Base-by-base conservation (phyloP, 2,888 invertebrate genomes). In the Euproctis similis region DNA sequence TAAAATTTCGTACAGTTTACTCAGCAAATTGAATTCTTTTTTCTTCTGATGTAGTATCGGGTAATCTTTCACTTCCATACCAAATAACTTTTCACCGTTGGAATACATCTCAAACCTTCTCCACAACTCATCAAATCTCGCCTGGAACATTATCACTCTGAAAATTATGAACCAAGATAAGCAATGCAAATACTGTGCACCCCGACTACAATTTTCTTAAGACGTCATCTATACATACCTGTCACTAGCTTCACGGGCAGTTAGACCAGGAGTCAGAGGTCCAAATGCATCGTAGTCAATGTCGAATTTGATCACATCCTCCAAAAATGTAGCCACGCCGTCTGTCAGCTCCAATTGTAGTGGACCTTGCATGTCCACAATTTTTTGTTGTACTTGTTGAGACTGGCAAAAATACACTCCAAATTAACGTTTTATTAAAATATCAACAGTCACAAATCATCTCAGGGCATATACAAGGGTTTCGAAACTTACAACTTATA, bases 161-260 rank as follows among this genome's bases (percentile, higher is more conserved):
- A 8, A 17, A 21, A 24, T 28, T 8, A 14, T 14, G 14, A 14
- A 6, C 6, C 14, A 14, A 14, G 4, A 14, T 14, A n/a, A n/a
- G n/a, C n/a, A n/a, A n/a, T n/a, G 14, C 4, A 14, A 14, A 14
- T 14, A 14, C 14, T 14, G 14, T 14, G 14, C 14, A 14, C 4
- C 14, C n/a, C n/a, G n/a, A n/a, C n/a, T n/a, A n/a, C n/a, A n/a
- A 2, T 2, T 14, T n/a, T n/a, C n/a, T n/a, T n/a, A n/a, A n/a
- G n/a, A n/a, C n/a, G n/a, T n/a, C n/a, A n/a, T n/a, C n/a, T n/a
- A n/a, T n/a, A n/a, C n/a, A 29, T 66, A 89, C 81, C 92, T 87
- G 66, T 95, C 94, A 48, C 94, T 94, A 10, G 96, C 96, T 72
- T 96, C 96, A 46, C 92, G 87, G 0, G 96, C 94, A 1, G 91